Evolutionary conservation across 2,888 invertebrate genomes (phyloP).

Genomic region (Spialia ferax): DNA sequence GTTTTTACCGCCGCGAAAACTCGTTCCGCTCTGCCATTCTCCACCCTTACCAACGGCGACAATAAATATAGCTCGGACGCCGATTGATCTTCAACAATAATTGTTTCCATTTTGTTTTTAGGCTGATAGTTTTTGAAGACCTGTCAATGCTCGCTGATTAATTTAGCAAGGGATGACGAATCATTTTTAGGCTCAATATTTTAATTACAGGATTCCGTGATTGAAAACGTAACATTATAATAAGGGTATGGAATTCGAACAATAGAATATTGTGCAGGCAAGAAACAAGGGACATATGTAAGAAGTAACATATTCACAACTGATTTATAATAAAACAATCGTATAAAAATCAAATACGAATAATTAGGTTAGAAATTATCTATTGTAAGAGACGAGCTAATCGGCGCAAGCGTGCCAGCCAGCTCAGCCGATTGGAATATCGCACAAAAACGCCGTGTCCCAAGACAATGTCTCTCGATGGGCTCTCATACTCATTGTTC

Average conservation of each 20-base stretch:
- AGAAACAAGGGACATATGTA: not conserved
- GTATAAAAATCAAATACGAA: constrained; percentile 14
- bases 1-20: constrained; percentile 77
- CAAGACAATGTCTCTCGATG: constrained; percentile 66
- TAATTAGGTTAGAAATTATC: constrained; percentile 38
- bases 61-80: constrained; percentile 69
- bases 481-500: constrained; percentile 77
- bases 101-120: constrained; percentile 48
- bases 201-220: constrained; percentile 25
- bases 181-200: constrained; percentile 30
- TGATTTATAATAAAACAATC: constrained; percentile 15
- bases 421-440: constrained; percentile 54
- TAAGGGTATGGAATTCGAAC: constrained; percentile 23
- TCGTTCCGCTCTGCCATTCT: constrained; percentile 69
- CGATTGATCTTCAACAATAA: constrained; percentile 63
- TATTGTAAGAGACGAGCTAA: constrained; percentile 39
- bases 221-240: constrained; percentile 19
- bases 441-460: constrained; percentile 63
- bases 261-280: constrained; percentile 10
- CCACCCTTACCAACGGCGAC: constrained; percentile 66
- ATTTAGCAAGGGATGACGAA: constrained; percentile 31
- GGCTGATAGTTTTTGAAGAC: constrained; percentile 26
- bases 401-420: constrained; percentile 43
- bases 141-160: constrained; percentile 30
- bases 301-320: constrained; percentile 6